Evolutionary conservation across 1,140 invertebrate genomes (phyloP), one percentile per base, ranked within the genome.

Genomic region (Chlorops oryzae): DNA sequence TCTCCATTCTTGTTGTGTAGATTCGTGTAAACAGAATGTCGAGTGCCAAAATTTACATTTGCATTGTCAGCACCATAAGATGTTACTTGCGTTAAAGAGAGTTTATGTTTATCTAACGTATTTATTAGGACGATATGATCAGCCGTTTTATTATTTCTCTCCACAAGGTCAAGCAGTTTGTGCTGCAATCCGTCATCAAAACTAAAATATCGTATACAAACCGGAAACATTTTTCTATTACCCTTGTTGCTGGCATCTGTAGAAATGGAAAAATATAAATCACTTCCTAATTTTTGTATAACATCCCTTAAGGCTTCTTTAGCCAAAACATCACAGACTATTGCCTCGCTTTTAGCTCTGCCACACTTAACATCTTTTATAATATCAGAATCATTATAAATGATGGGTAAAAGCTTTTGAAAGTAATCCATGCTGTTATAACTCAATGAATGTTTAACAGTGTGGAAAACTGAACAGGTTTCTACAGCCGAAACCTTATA

Each of bases 201-300:
- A 42, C 46, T 47, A 28, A 47, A 47, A 47, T 47, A 47, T 47
- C 46, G 46, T 28, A 47, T 28, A 47, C 46, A 47, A 41, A 47
- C 39, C 25, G 46, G 46, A 47, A 47, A 47, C 27, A 47, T 47
- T 47, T 47, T 47, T 28, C 32, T n/a, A 13, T 45, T 47, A 15
- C 46, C 46, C 39, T 47, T 47, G 39, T 47, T 47, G 46, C 46
- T 47, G 22, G 46, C 27, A 47, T 45, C 43, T 22, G 43, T 25
- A 18, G 43, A 24, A 45, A 45, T 45, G 15, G 43, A 15, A 45
- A 45, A 45, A 45, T 6, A 18, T 45, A 45, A 41, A 18, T 44
- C 23, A n/a, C 39, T 28, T 47, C 21, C 20, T 41, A 47, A 47
- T 41, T 47, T 47, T 38, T 47, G 34, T 41, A 47, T 27, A 41